phyloP scores from a whole-genome alignment of 2,888 invertebrate genomes.

The Calephelis perditalis region DNA sequence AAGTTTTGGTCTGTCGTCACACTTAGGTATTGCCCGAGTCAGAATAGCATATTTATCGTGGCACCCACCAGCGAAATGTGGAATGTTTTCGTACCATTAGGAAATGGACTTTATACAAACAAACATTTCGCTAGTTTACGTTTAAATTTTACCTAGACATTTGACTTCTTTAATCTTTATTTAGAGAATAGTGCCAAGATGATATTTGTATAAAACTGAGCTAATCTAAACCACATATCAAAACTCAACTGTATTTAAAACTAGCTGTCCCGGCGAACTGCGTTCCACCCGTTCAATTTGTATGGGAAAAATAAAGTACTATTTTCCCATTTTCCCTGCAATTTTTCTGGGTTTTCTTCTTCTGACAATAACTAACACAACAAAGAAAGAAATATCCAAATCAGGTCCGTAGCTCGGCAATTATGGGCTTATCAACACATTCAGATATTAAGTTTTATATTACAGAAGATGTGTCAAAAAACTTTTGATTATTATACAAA shows the following conservation, averaged over 20 bases:
- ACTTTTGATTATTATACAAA: no score
- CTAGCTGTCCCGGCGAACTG: no score
- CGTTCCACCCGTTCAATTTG: no score
- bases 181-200: constrained; percentile 4
- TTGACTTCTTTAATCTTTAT: constrained; percentile 8
- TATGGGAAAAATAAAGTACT: no score
- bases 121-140: constrained; percentile 9
- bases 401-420: no score
- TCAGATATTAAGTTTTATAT: no score
- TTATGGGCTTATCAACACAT: no score
- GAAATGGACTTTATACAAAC: constrained; percentile 22
- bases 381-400: no score
- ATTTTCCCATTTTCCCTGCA: no score
- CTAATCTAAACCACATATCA: neutral
- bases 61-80: constrained; percentile 14
- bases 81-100: constrained; percentile 25
- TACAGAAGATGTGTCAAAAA: no score
- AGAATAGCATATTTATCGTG: constrained; percentile 3
- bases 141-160: neutral
- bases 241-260: neutral
- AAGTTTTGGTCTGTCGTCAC: neutral
- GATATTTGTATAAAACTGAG: neutral
- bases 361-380: no score
- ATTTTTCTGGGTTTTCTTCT: no score
- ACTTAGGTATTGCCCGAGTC: neutral